phyloP scores from a whole-genome alignment of 2,888 invertebrate species.

The Acrobeloides nanus region DNA sequence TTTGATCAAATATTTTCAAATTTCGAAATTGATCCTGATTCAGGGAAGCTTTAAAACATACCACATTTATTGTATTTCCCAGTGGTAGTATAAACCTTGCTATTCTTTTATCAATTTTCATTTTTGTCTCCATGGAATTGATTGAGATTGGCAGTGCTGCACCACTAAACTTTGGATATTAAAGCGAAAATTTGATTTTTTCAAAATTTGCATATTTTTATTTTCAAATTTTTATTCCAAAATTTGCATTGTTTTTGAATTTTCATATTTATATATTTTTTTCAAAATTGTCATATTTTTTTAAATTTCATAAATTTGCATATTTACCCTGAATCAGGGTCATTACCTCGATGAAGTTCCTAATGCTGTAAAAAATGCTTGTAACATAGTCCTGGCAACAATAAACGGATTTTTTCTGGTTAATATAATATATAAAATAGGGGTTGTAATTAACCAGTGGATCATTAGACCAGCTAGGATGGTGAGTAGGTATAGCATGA shows the following conservation, averaged over 20 bases:
- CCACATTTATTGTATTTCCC: slow-evolving; percentile 68
- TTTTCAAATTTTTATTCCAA: no score
- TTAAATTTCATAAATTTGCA: no score
- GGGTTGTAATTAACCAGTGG: slow-evolving; percentile 62
- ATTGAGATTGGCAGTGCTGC: slow-evolving; percentile 88
- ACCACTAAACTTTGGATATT: slow-evolving; percentile 24
- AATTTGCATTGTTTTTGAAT: no score
- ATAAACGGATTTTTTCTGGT: slow-evolving; percentile 33
- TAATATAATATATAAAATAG: slow-evolving; percentile 60
- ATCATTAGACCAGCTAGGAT: slow-evolving; percentile 59
- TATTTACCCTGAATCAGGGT: no score
- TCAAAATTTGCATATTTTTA: no score
- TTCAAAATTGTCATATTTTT: no score
- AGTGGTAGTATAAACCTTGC: slow-evolving; percentile 62
- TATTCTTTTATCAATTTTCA: slow-evolving; percentile 63
- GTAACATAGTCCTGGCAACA: slow-evolving; percentile 34
- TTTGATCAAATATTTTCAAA: no score
- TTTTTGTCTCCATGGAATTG: slow-evolving; percentile 75
- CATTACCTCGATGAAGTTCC: slow-evolving; percentile 77
- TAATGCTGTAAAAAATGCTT: slow-evolving; percentile 77
- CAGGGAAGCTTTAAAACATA: no score
- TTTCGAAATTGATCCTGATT: no score
- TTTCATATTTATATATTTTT: no score
- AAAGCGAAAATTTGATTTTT: not conserved
- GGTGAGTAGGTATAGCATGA: slow-evolving; percentile 64